A percentile compares a stretch with the other conserved stretches of the same genome.
Conservation (phyloP, 2,797 vertebrate genomes). For the Coracias cyanogaster region DNA sequence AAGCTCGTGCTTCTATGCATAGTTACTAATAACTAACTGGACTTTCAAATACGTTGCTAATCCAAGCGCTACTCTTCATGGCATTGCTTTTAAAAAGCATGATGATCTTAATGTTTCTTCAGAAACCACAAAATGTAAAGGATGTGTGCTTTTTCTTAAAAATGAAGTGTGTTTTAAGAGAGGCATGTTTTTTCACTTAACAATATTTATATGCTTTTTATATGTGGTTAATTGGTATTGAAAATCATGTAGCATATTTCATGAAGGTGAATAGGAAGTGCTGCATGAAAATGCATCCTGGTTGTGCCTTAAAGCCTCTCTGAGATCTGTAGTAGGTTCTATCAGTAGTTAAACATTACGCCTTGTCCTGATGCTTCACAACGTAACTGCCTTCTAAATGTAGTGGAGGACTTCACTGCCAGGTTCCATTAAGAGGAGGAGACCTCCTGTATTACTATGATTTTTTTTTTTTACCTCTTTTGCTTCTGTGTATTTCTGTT, state of each 20-base stretch:
- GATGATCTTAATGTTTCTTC: not conserved
- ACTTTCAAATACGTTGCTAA: not conserved
- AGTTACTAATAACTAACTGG: not conserved
- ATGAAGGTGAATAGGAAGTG: not conserved
- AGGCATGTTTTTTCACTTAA: not conserved
- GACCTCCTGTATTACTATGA: not conserved
- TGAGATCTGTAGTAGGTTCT: not conserved
- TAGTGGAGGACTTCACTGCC: not conserved
- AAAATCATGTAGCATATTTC: not conserved
- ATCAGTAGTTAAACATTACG: not conserved
- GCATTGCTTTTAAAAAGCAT: not conserved
- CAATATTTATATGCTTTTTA: not conserved
- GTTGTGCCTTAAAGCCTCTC: not conserved
- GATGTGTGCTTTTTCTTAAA: not conserved
- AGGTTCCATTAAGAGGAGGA: not conserved
- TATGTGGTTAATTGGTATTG: not conserved
- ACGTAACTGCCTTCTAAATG: not conserved
- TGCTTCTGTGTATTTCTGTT: not conserved
- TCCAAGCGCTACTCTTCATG: not conserved
- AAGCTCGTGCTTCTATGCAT: not conserved
- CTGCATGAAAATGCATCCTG: not conserved
- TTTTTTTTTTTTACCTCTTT: not conserved
- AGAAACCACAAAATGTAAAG: not conserved
- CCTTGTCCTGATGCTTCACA: not conserved
- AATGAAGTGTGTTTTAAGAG: fast-evolving